A percentile compares a stretch with the other conserved stretches of the same genome.
Conservation (phyloP, 2,797 vertebrate species). For the Anableps anableps region DNA sequence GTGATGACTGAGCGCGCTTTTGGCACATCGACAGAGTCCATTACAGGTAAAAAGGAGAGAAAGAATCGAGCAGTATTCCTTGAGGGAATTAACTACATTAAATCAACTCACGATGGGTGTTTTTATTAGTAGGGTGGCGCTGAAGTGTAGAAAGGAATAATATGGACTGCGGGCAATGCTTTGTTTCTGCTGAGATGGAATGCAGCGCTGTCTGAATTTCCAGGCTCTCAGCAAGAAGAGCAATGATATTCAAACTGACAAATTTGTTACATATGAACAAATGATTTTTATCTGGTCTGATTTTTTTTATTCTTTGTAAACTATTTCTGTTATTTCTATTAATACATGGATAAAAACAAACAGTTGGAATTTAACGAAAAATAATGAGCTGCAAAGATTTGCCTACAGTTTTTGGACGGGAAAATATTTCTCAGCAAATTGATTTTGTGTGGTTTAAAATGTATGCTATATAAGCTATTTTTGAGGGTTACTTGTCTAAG, state of each 20-base stretch:
- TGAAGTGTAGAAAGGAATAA: constrained; percentile 37
- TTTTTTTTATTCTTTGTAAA: background rate
- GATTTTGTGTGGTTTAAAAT: background rate
- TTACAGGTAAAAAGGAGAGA: constrained; percentile 74
- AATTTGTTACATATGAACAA: background rate
- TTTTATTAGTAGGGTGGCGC: background rate
- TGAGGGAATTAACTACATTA: background rate
- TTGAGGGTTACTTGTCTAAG: background rate
- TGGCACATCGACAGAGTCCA: constrained; percentile 75
- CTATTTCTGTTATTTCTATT: background rate
- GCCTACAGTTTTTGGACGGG: background rate
- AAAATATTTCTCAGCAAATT: background rate
- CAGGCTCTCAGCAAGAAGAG: constrained; percentile 11
- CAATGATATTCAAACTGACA: background rate
- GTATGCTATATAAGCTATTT: background rate
- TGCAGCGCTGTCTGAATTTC: constrained; percentile 16
- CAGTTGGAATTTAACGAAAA: background rate
- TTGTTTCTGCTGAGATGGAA: constrained; percentile 38
- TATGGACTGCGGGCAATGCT: background rate
- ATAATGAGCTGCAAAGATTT: background rate
- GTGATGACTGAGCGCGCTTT: constrained; percentile 83
- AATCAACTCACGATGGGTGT: background rate
- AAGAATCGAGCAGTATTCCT: background rate
- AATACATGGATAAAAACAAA: background rate
- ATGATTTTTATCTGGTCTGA: background rate